Evolutionary conservation across 1,140 invertebrate species (phyloP).

Genomic region (Drosophila eugracilis): DNA sequence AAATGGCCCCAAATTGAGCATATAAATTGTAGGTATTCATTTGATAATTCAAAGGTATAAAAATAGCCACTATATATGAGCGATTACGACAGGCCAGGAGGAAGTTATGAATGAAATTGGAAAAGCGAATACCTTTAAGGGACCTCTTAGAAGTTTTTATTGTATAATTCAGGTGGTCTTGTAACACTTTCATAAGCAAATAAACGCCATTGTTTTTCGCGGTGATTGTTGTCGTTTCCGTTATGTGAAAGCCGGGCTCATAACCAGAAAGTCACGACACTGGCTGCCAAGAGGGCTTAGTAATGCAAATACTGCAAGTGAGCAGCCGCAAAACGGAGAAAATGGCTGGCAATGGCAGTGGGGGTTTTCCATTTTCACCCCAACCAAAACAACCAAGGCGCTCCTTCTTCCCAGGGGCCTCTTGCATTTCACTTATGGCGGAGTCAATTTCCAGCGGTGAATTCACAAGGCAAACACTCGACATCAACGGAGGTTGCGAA

Average conservation of each 20-base stretch:
- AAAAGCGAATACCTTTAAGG: no score
- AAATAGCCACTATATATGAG: no score
- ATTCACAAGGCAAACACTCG: slow-evolving; percentile 16
- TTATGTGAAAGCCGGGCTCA: slow-evolving; percentile 15
- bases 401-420: slow-evolving; percentile 4
- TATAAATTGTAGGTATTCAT: slow-evolving; percentile 18
- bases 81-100: no score
- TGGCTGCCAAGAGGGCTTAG: slow-evolving; percentile 37
- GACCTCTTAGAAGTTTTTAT: slow-evolving; percentile 9
- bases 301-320: slow-evolving; percentile 33
- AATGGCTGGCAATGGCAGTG: slow-evolving; percentile 2
- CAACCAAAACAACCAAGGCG: no score
- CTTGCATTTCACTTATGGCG: slow-evolving; percentile 22
- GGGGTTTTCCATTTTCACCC: neutral
- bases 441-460: slow-evolving; percentile 37
- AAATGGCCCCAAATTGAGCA: slow-evolving; percentile 30
- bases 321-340: slow-evolving; percentile 4
- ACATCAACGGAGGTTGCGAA: slow-evolving; percentile 19
- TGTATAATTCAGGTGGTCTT: slow-evolving; percentile 26
- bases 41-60: no score
- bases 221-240: slow-evolving; percentile 6
- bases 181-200: slow-evolving; percentile 15
- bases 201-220: slow-evolving; percentile 19
- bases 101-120: slow-evolving; percentile 12
- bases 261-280: slow-evolving; percentile 41